Evolutionary conservation across 2,113 vertebrate species (phyloP).

Genomic region (Pteronura brasiliensis): DNA sequence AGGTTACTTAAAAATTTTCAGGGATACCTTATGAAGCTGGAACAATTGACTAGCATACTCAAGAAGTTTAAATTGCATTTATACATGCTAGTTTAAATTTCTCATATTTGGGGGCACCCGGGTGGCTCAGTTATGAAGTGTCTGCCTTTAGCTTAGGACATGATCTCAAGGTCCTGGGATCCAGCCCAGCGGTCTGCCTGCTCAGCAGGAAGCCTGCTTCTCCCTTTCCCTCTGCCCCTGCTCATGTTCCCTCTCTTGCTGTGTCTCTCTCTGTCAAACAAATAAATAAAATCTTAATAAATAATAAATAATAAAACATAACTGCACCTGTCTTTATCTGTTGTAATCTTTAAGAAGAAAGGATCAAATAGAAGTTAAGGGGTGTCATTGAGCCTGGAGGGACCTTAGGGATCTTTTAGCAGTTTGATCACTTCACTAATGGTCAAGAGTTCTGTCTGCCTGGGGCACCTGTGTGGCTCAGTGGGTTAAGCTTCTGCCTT

Average conservation of each 20-base stretch:
- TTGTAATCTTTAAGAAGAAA: constrained; percentile 17
- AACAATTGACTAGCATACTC: neutral
- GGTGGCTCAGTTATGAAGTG: too few species aligned
- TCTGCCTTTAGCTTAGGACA: too few species aligned
- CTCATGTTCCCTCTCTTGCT: too few species aligned
- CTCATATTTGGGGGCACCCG: neutral
- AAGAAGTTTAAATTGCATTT: neutral
- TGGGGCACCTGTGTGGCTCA: too few species aligned
- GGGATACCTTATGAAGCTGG: neutral
- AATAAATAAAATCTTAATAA: too few species aligned
- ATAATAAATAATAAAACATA: too few species aligned
- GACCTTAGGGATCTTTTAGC: neutral
- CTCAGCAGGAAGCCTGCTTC: too few species aligned
- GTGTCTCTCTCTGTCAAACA: too few species aligned
- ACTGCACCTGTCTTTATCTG: neutral
- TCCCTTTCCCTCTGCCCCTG: too few species aligned
- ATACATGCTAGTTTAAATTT: neutral
- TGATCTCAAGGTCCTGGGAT: too few species aligned
- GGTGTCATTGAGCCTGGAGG: neutral
- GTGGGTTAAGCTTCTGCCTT: too few species aligned
- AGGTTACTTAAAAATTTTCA: neutral
- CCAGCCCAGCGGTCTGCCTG: too few species aligned
- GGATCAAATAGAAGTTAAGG: neutral
- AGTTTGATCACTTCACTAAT: neutral
- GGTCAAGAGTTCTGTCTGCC: neutral